Conservation (phyloP, 2,113 vertebrate genomes). For the Physeter macrocephalus region DNA sequence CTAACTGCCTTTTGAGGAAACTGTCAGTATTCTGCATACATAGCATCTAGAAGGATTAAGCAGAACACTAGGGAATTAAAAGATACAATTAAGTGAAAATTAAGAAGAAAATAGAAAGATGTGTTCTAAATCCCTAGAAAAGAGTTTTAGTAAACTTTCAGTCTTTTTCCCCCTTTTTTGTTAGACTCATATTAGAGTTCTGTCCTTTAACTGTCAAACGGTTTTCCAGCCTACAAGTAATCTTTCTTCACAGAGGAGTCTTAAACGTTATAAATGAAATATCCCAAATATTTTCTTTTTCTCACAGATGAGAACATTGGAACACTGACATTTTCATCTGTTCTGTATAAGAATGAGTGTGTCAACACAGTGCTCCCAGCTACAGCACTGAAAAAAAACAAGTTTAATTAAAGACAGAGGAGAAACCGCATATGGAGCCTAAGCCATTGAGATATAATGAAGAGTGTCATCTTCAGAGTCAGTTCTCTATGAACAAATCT, state of each 20-base stretch:
- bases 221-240: conserved; percentile 71
- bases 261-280: conserved; percentile 83
- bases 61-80: conserved; percentile 42
- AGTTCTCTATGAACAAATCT: conserved; percentile 37
- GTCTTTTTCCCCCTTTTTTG: not conserved
- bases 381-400: conserved; percentile 76
- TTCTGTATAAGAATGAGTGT: conserved; percentile 82
- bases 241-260: conserved; percentile 70
- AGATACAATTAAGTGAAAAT: conserved; percentile 43
- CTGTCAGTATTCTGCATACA: conserved; percentile 22
- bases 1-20: conserved; percentile 38
- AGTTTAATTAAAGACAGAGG: conserved; percentile 84
- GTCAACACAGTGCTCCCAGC: conserved; percentile 83
- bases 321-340: conserved; percentile 84
- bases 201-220: conserved; percentile 74
- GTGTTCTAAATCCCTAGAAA: not conserved
- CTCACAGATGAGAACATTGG: conserved; percentile 82
- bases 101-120: conserved; percentile 39
- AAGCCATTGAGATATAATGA: conserved; percentile 57
- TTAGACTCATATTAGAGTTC: conserved; percentile 49
- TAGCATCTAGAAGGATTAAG: conserved; percentile 43
- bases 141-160: conserved; percentile 9
- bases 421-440: conserved; percentile 63
- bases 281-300: conserved; percentile 81
- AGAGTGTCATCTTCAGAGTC: conserved; percentile 53